Evolutionary conservation across 2,113 vertebrate species (phyloP).

Genomic region (Aspiorhynchus laticeps): DNA sequence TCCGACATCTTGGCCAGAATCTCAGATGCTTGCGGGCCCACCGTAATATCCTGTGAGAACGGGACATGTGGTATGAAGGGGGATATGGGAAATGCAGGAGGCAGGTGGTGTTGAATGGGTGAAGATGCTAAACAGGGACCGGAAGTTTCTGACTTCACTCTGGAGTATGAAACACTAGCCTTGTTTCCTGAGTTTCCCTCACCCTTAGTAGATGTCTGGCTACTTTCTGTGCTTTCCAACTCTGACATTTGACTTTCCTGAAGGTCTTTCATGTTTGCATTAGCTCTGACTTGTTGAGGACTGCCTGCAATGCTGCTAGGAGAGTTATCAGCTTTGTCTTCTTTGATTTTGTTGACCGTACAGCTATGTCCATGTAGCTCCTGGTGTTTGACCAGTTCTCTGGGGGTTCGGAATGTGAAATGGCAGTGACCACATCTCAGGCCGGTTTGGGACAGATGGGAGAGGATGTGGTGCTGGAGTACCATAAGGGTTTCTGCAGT

Average conservation of each 20-base stretch:
- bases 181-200: constrained; percentile 74
- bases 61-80: constrained; percentile 87
- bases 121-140: constrained; percentile 88
- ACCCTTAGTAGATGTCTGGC: constrained; percentile 76
- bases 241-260: constrained; percentile 78
- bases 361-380: constrained; percentile 81
- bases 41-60: constrained; percentile 85
- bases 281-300: constrained; percentile 69
- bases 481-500: constrained; percentile 83
- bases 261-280: constrained; percentile 77
- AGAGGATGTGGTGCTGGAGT: constrained; percentile 89
- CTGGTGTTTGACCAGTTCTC: constrained; percentile 84
- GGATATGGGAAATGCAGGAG: constrained; percentile 84
- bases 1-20: constrained; percentile 92
- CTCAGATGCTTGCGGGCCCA: constrained; percentile 88
- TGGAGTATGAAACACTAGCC: constrained; percentile 82
- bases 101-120: constrained; percentile 82
- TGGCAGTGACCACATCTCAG: constrained; percentile 87
- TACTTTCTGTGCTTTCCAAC: constrained; percentile 83
- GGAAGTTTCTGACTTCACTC: constrained; percentile 89
- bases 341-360: constrained; percentile 75
- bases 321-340: constrained; percentile 78
- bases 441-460: constrained; percentile 87
- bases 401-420: constrained; percentile 86
- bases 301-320: constrained; percentile 72